Conservation (phyloP, 2,888 invertebrate genomes). For the Idaea dimidiata region DNA sequence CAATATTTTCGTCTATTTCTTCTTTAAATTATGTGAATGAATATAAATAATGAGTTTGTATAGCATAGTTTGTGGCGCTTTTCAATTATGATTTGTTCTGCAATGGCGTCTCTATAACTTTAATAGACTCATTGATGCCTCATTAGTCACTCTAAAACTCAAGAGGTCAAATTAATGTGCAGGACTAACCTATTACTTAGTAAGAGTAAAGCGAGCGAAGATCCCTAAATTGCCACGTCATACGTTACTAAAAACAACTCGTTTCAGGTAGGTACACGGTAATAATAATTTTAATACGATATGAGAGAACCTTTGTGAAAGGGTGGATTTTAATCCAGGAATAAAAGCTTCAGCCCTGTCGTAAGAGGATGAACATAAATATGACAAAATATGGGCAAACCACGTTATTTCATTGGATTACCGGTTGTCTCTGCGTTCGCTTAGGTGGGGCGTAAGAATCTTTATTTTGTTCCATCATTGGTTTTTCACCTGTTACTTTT, state of each 20-base stretch:
- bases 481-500: not conserved
- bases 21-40: too few species aligned
- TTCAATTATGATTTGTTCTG: too few species aligned
- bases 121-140: too few species aligned
- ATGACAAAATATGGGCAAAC: slow-evolving; percentile 1
- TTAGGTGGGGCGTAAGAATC: not conserved
- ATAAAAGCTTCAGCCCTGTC: slow-evolving; percentile 1
- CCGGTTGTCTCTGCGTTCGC: not conserved
- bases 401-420: not conserved
- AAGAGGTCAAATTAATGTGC: too few species aligned
- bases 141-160: too few species aligned
- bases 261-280: not conserved
- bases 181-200: too few species aligned
- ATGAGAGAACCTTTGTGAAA: not conserved
- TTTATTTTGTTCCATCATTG: not conserved
- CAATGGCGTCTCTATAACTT: too few species aligned
- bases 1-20: too few species aligned
- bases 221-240: too few species aligned
- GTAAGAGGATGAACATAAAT: slow-evolving; percentile 1
- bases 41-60: too few species aligned
- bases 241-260: not conserved
- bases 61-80: too few species aligned
- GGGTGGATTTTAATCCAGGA: not conserved
- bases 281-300: not conserved
- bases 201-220: too few species aligned